Evolutionary conservation across 2,888 invertebrate genomes (phyloP).

Genomic region (Electrophaes corylata): DNA sequence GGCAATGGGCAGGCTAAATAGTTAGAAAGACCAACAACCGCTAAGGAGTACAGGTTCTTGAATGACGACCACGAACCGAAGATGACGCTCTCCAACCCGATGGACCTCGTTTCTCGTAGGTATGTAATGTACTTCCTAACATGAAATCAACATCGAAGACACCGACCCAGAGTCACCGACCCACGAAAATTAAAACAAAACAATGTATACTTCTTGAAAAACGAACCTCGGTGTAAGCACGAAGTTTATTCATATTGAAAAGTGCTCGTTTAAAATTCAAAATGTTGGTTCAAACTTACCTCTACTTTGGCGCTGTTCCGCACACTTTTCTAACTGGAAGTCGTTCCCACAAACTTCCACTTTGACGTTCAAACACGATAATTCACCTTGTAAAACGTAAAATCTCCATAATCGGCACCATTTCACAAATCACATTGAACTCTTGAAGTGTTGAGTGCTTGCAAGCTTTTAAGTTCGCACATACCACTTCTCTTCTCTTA

Average conservation of each 20-base stretch:
- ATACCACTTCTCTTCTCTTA: constrained; percentile 35
- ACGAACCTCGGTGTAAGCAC: constrained; percentile 42
- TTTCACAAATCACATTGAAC: constrained; percentile 71
- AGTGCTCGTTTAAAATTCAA: constrained; percentile 49
- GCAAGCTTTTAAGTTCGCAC: constrained; percentile 46
- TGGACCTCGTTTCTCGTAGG: too few relatives aligned
- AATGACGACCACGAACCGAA: too few relatives aligned
- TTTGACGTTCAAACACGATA: constrained; percentile 58
- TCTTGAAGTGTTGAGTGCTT: constrained; percentile 53
- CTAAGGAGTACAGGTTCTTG: too few relatives aligned
- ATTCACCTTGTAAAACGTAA: constrained; percentile 63
- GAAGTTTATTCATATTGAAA: constrained; percentile 59
- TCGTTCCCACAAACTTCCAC: constrained; percentile 60
- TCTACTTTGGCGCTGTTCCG: constrained; percentile 58
- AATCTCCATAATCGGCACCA: constrained; percentile 69
- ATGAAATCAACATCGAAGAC: too few relatives aligned
- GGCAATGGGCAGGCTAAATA: too few relatives aligned
- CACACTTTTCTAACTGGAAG: constrained; percentile 45
- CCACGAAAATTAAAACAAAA: not conserved
- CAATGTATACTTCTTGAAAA: constrained; percentile 9
- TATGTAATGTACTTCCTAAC: too few relatives aligned
- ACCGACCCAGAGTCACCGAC: too few relatives aligned
- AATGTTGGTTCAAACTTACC: constrained; percentile 58
- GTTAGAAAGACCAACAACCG: too few relatives aligned
- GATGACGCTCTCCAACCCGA: too few relatives aligned